Evolutionary conservation across 2,888 invertebrate genomes (phyloP).

Genomic region (Tyria jacobaeae): DNA sequence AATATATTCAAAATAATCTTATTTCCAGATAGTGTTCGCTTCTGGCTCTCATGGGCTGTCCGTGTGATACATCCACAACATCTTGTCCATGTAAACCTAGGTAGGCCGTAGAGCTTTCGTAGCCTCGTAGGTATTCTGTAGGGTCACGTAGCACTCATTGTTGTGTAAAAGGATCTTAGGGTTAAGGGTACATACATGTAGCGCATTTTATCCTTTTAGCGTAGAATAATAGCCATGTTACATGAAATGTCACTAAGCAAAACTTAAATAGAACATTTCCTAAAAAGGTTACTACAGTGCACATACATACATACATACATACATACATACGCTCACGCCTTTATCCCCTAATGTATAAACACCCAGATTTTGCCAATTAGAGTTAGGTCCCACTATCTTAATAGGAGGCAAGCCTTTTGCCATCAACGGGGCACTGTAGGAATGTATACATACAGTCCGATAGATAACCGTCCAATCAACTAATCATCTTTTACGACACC

Average conservation of each 20-base stretch:
- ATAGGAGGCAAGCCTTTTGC: too few species aligned
- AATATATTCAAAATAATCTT: conserved; percentile 22
- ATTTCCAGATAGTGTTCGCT: conserved; percentile 44
- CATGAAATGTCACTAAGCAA: neutral
- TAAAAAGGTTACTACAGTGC: too few species aligned
- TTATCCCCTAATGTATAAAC: too few species aligned
- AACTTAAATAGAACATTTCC: neutral
- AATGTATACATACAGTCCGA: too few species aligned
- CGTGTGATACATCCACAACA: conserved; percentile 46
- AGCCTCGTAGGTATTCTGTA: conserved; percentile 35
- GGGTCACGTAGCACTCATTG: conserved; percentile 29
- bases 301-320: too few species aligned
- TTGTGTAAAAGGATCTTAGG: conserved; percentile 8
- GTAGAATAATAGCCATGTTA: neutral
- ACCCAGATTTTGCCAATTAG: too few species aligned
- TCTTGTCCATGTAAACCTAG: conserved; percentile 51
- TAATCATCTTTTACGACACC: too few species aligned
- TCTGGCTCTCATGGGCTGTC: conserved; percentile 55
- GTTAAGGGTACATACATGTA: neutral
- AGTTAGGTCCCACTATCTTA: too few species aligned
- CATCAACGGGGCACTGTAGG: too few species aligned
- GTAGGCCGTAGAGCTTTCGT: conserved; percentile 53
- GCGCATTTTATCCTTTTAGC: neutral
- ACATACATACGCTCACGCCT: too few species aligned
- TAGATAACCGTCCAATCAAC: too few species aligned